These are phyloP conservation scores for Drosophila mimica DNA, from an alignment of 2,888 invertebrate species.

Conservation along the genomic window DNA sequence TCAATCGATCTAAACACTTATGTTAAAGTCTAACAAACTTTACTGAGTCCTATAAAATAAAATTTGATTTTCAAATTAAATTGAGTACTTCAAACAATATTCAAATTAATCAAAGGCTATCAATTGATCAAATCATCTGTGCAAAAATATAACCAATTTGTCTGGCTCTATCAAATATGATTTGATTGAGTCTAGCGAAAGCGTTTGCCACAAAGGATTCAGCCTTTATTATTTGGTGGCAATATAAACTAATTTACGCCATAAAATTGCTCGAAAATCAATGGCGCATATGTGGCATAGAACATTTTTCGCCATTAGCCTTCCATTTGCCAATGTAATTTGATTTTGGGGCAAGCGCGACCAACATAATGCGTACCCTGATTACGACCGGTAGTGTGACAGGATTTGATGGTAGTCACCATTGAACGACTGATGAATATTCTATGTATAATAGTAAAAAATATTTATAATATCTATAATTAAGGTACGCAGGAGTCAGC, in stretches of 20 bases:
- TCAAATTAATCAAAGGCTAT: neutral
- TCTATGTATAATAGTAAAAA: neutral
- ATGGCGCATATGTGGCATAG: neutral
- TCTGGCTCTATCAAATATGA: neutral
- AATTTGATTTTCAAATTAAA: neutral
- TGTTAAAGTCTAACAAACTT: neutral
- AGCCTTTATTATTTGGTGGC: neutral
- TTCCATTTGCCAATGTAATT: conserved; percentile 37
- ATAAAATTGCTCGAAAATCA: conserved; percentile 4
- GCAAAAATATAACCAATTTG: neutral
- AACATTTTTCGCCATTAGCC: conserved; percentile 8
- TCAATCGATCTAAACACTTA: conserved; percentile 26
- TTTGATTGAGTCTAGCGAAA: conserved; percentile 5
- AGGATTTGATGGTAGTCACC: neutral
- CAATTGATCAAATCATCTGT: conserved; percentile 3
- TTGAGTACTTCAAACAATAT: neutral
- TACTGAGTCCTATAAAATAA: neutral
- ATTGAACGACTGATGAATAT: neutral
- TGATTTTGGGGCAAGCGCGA: conserved; percentile 22
- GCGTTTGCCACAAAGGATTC: neutral
- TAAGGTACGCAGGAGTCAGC: neutral
- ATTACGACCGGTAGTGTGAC: neutral
- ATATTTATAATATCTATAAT: neutral
- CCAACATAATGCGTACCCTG: too few relatives aligned
- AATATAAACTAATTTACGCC: conserved; percentile 18